phyloP scores from a whole-genome alignment of 2,797 vertebrate species.

The Dallia pectoralis region DNA sequence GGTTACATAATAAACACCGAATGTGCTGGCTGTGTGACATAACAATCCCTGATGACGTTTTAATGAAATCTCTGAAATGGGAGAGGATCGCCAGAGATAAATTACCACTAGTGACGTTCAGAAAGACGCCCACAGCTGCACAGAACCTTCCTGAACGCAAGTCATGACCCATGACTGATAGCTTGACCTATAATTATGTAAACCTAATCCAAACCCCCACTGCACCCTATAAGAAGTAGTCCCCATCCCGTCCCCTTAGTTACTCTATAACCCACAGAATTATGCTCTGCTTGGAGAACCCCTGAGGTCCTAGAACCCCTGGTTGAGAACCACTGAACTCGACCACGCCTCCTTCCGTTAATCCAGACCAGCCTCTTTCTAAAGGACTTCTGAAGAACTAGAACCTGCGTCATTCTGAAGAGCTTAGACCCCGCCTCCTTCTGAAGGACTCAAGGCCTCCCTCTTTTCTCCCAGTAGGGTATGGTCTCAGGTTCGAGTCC shows the following conservation, averaged over 20 bases:
- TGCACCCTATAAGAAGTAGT: not conserved
- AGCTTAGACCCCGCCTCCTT: not conserved
- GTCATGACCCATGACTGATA: not conserved
- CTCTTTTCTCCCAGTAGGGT: conserved; percentile 3
- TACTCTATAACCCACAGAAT: too few species aligned
- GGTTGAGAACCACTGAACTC: too few species aligned
- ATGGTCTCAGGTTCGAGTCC: not conserved
- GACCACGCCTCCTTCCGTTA: too few species aligned
- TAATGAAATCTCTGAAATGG: not conserved
- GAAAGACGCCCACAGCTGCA: not conserved
- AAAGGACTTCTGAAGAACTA: too few species aligned
- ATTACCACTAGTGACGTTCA: not conserved
- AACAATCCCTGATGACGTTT: not conserved
- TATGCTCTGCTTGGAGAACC: too few species aligned
- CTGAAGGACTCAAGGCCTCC: not conserved
- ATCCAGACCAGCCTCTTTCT: too few species aligned
- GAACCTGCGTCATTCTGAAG: not conserved
- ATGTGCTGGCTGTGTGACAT: not conserved
- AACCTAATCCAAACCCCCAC: not conserved
- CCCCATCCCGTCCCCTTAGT: too few species aligned
- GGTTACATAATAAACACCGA: not conserved
- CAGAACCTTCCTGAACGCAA: not conserved
- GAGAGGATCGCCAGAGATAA: not conserved
- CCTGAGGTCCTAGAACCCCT: too few species aligned
- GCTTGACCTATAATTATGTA: not conserved